Evolutionary conservation across 2,888 invertebrate species (phyloP), one percentile per base, ranked within the genome.

Genomic region (Melipona beecheii): DNA sequence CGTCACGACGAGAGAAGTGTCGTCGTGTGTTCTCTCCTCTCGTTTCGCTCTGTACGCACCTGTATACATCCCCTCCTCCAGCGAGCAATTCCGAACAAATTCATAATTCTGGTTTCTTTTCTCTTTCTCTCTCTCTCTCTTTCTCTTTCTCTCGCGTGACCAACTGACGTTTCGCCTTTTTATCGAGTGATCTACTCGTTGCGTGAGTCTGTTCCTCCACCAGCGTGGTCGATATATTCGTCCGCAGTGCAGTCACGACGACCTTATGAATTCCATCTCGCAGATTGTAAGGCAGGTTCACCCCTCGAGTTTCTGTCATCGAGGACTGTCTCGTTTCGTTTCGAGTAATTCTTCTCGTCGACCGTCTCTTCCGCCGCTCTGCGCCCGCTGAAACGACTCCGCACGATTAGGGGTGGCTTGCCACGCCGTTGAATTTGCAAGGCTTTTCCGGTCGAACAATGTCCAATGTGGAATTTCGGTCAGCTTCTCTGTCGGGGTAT

Each of bases 251-350:
- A 66, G 81, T 60, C 74, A 15, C 21, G 49, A 58, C 70, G 64
- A 74, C 74, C 56, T 81, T 81, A 81, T 70, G 81, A 81, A 81
- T 81, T 79, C 69, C 74, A 81, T 79, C 80, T 74, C 80, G 81
- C 81, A 73, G 73, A 73, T 73, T 62, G 81, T 43, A 36, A 69
- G 43, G 56, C 80, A 65, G 65, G 54, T 5, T n/a, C 43, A 4
- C 31, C 58, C 58, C 24, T 43, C 74, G 56, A 43, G 66, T 43
- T 52, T 64, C 74, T 62, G 73, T 64, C 74, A 65, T 74, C 65
- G 52, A 43, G 54, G 43, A 65, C 64, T 52, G 65, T 74, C 24
- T 72, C 71, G 54, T 54, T 69, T 69, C 70, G 58, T 58, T 60
- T 31, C 62, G 62, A 27, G 52, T 52, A 43, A 74, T 74, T 65